These are phyloP conservation scores for Rhagoletis zephyria DNA, from an alignment of 1,140 invertebrate species.

Conservation along the genomic window DNA sequence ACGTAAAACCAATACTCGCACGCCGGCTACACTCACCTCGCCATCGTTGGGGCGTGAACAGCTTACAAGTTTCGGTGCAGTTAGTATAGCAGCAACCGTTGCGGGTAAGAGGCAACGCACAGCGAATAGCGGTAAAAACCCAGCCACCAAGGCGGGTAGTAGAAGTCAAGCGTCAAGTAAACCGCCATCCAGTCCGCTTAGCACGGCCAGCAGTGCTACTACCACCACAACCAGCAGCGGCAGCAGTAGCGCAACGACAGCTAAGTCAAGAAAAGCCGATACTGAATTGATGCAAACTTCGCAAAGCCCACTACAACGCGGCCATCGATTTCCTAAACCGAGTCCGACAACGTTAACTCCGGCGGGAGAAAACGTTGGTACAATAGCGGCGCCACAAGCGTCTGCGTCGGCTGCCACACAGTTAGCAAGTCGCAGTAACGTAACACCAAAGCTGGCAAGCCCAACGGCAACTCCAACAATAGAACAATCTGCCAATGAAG, in stretches of 20 bases:
- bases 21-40: slow-evolving; percentile 3
- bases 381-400: neutral
- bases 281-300: slow-evolving; percentile 56
- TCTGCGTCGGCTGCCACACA: slow-evolving; percentile 45
- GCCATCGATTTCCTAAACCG: slow-evolving; percentile 59
- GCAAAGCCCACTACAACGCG: slow-evolving; percentile 53
- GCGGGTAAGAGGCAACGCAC: slow-evolving; percentile 12
- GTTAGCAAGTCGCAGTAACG: slow-evolving; percentile 4
- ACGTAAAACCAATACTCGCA: slow-evolving; percentile 49
- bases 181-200: neutral
- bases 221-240: neutral
- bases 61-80: neutral
- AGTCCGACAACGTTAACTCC: slow-evolving; percentile 51
- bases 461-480: neutral
- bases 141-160: slow-evolving; percentile 5
- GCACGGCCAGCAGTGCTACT: neutral
- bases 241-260: slow-evolving; percentile 8
- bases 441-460: slow-evolving; percentile 10
- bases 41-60: neutral
- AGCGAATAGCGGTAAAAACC: slow-evolving; percentile 14
- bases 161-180: slow-evolving; percentile 19
- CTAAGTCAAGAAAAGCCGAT: slow-evolving; percentile 31
- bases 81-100: slow-evolving; percentile 43
- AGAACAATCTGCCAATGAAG: neutral
- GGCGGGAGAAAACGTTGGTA: neutral